These are phyloP conservation scores for Phylloscopus trochiloides DNA, from an alignment of 2,113 vertebrate genomes.

Conservation along the genomic window DNA sequence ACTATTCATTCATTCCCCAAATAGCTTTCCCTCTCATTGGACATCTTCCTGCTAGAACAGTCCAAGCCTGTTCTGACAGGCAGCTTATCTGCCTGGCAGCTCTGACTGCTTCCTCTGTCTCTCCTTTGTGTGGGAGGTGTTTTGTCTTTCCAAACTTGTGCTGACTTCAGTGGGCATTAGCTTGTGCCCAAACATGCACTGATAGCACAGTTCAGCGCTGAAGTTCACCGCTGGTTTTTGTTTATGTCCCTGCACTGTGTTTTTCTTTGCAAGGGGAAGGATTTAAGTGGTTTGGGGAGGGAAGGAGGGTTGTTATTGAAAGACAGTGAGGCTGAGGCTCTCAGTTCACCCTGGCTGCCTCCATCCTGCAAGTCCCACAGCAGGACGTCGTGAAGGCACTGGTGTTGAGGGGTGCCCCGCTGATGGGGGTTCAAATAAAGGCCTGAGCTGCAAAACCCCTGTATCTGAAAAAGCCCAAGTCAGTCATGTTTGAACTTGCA, in stretches of 20 bases:
- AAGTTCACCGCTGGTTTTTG: not conserved
- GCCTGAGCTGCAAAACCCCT: not conserved
- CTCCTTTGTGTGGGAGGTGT: conserved; percentile 66
- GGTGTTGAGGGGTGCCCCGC: fast-evolving
- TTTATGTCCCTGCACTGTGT: conserved; percentile 9
- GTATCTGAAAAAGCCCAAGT: not conserved
- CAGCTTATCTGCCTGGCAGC: conserved; percentile 51
- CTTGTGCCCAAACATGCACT: conserved; percentile 54
- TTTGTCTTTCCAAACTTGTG: conserved; percentile 69
- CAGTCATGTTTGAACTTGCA: not conserved
- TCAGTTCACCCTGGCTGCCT: not conserved
- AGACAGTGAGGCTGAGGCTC: not conserved
- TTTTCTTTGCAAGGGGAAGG: conserved; percentile 9
- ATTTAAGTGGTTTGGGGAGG: not conserved
- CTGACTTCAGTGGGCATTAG: conserved; percentile 59
- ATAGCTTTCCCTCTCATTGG: conserved; percentile 51
- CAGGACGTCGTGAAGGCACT: not conserved
- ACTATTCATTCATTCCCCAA: conserved; percentile 52
- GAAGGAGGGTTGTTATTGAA: not conserved
- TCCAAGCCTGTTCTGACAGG: conserved; percentile 63
- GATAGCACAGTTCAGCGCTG: conserved; percentile 19
- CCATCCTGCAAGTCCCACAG: not conserved
- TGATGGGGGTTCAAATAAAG: not conserved
- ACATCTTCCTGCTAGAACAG: conserved; percentile 39
- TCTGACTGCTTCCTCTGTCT: conserved; percentile 64